Evolutionary conservation across 92 coral and sea anemone genomes (phyloP).

Genomic region (Paramuricea clavata): DNA sequence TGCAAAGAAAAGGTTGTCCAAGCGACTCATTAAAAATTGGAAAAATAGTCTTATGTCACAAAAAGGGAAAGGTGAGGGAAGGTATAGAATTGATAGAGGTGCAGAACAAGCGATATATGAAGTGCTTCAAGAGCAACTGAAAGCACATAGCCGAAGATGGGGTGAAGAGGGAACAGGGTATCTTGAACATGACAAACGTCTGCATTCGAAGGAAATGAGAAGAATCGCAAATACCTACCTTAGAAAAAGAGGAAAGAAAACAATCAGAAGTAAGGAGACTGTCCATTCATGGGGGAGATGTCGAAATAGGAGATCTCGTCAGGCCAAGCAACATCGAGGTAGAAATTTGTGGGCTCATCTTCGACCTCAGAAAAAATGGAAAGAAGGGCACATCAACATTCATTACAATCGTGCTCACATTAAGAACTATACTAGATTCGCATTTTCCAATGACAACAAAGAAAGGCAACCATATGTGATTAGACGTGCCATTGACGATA

Average conservation of each 20-base stretch:
- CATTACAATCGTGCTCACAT: slow-evolving; percentile 67
- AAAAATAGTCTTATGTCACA: slow-evolving; percentile 21
- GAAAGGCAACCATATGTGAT: slow-evolving; percentile 5
- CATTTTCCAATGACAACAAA: slow-evolving; percentile 37
- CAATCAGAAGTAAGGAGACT: slow-evolving; percentile 46
- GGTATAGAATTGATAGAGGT: background rate
- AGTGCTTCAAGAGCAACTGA: slow-evolving; percentile 46
- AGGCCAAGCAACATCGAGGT: slow-evolving; percentile 62
- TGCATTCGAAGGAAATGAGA: background rate
- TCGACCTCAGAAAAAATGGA: slow-evolving; percentile 50
- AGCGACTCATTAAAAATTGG: slow-evolving; percentile 20
- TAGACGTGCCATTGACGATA: slow-evolving; percentile 61
- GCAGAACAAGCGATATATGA: slow-evolving; percentile 34
- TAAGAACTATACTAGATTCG: slow-evolving; percentile 60
- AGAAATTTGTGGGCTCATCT: slow-evolving; percentile 60
- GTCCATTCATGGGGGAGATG: slow-evolving; percentile 67
- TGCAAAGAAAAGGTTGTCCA: too few relatives aligned
- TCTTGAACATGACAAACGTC: slow-evolving; percentile 33
- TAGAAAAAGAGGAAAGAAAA: background rate
- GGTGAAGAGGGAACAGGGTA: slow-evolving; percentile 68
- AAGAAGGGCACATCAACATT: slow-evolving; percentile 53
- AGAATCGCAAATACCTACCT: background rate
- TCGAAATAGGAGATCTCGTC: slow-evolving; percentile 52
- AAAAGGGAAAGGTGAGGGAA: background rate
- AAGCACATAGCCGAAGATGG: slow-evolving; percentile 64